These are phyloP conservation scores for Amblyjoppa fuscipennis DNA, from an alignment of 2,888 invertebrate species.

Conservation along the genomic window DNA sequence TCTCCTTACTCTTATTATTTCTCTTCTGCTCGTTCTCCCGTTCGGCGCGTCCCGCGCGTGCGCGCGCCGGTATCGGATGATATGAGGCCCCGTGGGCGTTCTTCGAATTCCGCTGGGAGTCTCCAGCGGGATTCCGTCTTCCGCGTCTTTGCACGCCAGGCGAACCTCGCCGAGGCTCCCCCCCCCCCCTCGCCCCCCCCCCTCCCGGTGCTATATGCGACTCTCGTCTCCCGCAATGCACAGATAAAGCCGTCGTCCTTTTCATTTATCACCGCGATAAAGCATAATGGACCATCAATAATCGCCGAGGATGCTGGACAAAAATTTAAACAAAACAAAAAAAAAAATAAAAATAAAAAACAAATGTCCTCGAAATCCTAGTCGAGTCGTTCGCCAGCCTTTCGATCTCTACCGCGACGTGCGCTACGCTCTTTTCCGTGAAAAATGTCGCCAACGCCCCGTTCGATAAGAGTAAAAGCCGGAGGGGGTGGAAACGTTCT, in stretches of 20 bases:
- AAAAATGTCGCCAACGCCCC: slow-evolving; percentile 9
- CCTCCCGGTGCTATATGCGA: slow-evolving; percentile 18
- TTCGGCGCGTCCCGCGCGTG: not conserved
- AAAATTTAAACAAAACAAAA: not conserved
- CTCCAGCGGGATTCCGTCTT: slow-evolving; percentile 70
- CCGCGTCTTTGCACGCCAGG: slow-evolving; percentile 67
- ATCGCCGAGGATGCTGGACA: not conserved
- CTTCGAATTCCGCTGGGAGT: slow-evolving; percentile 69
- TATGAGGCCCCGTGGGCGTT: slow-evolving; percentile 64
- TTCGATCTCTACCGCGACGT: not conserved
- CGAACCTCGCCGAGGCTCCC: not conserved
- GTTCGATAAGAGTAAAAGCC: slow-evolving; percentile 37
- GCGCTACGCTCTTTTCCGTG: not conserved
- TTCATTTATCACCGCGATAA: slow-evolving; percentile 3
- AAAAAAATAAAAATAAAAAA: no score
- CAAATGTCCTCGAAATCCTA: not conserved
- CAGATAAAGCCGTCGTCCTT: not conserved
- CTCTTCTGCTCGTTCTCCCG: slow-evolving; percentile 12
- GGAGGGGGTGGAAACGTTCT: slow-evolving; percentile 16
- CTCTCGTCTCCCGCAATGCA: not conserved
- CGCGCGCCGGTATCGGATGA: slow-evolving; percentile 33
- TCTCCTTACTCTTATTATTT: not conserved
- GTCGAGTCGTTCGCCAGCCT: not conserved
- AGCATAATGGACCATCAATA: slow-evolving; percentile 2
- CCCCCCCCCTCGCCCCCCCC: not conserved